Conservation (phyloP, 2,797 vertebrate species). For the Rhabdomys pumilio region DNA sequence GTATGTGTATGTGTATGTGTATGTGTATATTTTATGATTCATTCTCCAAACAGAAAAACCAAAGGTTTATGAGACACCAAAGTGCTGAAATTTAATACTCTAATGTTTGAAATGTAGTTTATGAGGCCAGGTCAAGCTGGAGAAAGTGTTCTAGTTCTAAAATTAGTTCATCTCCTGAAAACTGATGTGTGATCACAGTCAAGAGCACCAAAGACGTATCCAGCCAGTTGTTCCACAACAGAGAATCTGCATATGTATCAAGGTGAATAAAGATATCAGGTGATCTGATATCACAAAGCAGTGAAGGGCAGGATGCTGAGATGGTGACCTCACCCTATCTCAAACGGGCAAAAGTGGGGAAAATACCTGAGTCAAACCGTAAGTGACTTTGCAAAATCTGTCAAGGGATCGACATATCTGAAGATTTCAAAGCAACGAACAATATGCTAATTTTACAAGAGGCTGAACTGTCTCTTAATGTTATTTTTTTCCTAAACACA, state of each 20-base stretch:
- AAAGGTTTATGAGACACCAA: not conserved
- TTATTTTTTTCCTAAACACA: not conserved
- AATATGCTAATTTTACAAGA: not conserved
- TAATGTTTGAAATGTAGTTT: not conserved
- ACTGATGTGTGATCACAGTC: not conserved
- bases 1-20: too few species aligned
- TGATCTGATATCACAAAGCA: not conserved
- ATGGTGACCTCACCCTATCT: not conserved
- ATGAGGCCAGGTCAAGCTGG: not conserved
- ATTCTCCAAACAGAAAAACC: conserved; percentile 29
- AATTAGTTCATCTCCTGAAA: conserved; percentile 36
- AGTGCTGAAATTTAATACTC: not conserved
- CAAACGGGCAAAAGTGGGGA: not conserved
- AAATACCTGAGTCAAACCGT: not conserved
- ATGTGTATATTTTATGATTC: not conserved
- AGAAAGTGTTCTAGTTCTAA: not conserved
- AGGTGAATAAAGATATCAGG: not conserved
- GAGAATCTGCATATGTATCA: not conserved
- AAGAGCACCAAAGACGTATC: not conserved
- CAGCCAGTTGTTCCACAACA: not conserved
- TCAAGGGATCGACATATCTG: not conserved
- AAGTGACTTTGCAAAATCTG: not conserved
- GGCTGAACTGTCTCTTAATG: not conserved
- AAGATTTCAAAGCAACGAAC: not conserved
- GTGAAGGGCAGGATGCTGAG: not conserved